A percentile compares a stretch with the other conserved stretches of the same genome.
These are phyloP conservation scores for Podarcis lilfordi DNA, from an alignment of 2,797 vertebrate genomes.

Conservation along the genomic window DNA sequence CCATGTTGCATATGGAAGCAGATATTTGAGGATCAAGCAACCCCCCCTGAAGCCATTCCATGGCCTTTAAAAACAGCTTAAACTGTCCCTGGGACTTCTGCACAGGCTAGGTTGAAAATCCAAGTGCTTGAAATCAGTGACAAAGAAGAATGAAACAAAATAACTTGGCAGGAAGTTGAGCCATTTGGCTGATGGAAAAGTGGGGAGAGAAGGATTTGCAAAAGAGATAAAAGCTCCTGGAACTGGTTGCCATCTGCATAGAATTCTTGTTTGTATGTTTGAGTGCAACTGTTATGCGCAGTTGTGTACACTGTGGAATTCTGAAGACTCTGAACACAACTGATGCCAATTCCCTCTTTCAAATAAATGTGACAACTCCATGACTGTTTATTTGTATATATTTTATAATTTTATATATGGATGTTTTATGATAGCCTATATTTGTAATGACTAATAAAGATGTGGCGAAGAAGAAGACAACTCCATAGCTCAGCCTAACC, in stretches of 20 bases:
- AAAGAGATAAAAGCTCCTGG: neutral
- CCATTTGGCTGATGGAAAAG: neutral
- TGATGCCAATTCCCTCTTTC: neutral
- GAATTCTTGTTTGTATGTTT: neutral
- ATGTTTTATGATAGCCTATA: too few species aligned
- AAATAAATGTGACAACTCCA: neutral
- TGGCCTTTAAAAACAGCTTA: too few species aligned
- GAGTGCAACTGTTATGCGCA: neutral
- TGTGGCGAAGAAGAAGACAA: too few species aligned
- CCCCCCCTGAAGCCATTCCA: too few species aligned
- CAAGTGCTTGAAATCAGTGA: neutral
- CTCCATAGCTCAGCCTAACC: neutral
- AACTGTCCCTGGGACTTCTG: neutral
- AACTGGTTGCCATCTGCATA: neutral
- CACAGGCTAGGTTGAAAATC: neutral
- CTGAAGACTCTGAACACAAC: neutral
- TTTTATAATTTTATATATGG: too few species aligned
- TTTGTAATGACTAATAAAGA: too few species aligned
- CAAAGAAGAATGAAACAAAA: conserved; percentile 1
- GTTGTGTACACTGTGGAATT: neutral
- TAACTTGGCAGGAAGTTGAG: neutral
- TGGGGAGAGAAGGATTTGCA: neutral
- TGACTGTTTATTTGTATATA: neutral
- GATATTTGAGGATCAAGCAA: too few species aligned
- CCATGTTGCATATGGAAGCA: too few species aligned